Evolutionary conservation across 2,888 invertebrate genomes (phyloP), one percentile per base, ranked within the genome.

Genomic region (Lapara coniferarum): DNA sequence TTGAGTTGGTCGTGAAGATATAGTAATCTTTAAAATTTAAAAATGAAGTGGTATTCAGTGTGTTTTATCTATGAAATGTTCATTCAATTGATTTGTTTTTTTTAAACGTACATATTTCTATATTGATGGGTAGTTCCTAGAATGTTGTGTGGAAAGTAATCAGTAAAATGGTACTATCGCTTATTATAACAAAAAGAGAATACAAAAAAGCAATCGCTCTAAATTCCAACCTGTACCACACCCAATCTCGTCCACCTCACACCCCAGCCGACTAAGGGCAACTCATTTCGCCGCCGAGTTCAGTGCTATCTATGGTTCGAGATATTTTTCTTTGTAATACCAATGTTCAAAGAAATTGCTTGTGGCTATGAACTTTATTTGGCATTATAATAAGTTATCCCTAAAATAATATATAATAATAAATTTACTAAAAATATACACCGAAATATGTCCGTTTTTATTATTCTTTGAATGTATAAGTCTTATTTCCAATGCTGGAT

Each of bases 251-350:
- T 86, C 84, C 89, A 86, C 89, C 92, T 90, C 92, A 91, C 91
- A 92, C 92, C 92, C 92, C 91, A 85, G 83, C 87, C 81, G 84
- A 85, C 88, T 88, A 89, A 92, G 92, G 92, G 92, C 92, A 92
- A 91, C 92, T 92, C 92, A 92, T 92, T 92, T 92, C 85, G 83
- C 87, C 88, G 88, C 87, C 88, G 88, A 85, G 87, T 89, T 89
- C 80, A 77, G 76, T 83, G 78, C 89, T 92, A 92, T 92, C 91
- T 90, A 82, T 87, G 88, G 87, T 88, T 83, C 80, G 83, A 90
- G 89, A 90, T 90, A 91, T 92, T 92, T 92, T 92, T 91, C 90
- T 90, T 89, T 89, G 88, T 91, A 90, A 91, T 90, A 83, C 87
- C 86, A 87, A 90, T 90, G 90, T 90, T 86, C 85, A 84, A 86